phyloP scores from a whole-genome alignment of 2,113 vertebrate species.

The Brevimyrus niger region DNA sequence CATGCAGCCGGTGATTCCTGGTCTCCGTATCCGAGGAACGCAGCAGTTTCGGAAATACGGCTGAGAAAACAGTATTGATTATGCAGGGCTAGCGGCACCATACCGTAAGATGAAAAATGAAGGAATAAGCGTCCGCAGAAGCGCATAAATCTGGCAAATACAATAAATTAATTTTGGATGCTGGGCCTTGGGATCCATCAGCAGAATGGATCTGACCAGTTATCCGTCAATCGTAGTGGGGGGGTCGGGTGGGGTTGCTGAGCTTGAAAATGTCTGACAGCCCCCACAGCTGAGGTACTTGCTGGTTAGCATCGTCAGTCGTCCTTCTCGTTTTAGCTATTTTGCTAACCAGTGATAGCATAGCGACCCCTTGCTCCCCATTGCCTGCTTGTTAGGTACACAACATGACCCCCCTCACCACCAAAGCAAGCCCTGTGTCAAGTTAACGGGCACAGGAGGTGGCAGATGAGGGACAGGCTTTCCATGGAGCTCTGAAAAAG shows the following conservation, averaged over 20 bases:
- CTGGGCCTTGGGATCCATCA: slow-evolving; percentile 74
- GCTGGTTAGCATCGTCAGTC: neutral
- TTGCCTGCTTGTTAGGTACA: neutral
- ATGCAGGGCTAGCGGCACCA: neutral
- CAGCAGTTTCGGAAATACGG: neutral
- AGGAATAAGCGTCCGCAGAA: neutral
- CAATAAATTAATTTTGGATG: slow-evolving; percentile 77
- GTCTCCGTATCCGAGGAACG: neutral
- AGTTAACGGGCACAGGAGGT: slow-evolving; percentile 52
- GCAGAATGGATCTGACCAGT: slow-evolving; percentile 95
- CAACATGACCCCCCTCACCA: neutral
- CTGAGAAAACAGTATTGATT: slow-evolving; percentile 11
- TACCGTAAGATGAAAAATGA: neutral
- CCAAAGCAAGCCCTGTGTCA: neutral
- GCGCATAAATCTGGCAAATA: slow-evolving; percentile 48
- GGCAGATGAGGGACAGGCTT: slow-evolving; percentile 37
- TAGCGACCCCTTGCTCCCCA: neutral
- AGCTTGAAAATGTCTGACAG: neutral
- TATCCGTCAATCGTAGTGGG: slow-evolving; percentile 80
- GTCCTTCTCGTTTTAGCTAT: neutral
- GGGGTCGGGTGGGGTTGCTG: slow-evolving; percentile 43
- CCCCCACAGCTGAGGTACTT: neutral
- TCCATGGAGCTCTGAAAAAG: slow-evolving; percentile 54
- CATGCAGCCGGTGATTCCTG: neutral
- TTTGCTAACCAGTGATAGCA: neutral